Evolutionary conservation across 1,140 invertebrate species (phyloP).

Genomic region (Coboldia fuscipes): DNA sequence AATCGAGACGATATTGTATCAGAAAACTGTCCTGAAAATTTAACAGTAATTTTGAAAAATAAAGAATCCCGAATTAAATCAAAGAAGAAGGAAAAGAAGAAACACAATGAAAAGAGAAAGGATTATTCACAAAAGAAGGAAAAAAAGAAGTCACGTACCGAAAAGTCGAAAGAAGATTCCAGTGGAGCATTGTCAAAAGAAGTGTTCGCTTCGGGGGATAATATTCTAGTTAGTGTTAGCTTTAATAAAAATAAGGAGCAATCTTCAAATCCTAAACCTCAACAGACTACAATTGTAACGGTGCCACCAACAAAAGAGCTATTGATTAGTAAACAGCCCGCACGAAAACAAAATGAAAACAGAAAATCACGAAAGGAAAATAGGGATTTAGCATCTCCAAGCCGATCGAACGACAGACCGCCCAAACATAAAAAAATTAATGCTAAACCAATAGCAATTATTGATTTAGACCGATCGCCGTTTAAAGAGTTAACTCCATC

Average conservation of each 20-base stretch:
- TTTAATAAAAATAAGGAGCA: slow-evolving; percentile 46
- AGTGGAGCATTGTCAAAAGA: slow-evolving; percentile 50
- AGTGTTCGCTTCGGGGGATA: slow-evolving; percentile 77
- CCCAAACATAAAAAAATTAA: slow-evolving; percentile 22
- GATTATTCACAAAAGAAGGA: slow-evolving; percentile 23
- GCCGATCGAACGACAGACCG: slow-evolving; percentile 7
- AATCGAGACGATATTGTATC: slow-evolving; percentile 10
- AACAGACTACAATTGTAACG: slow-evolving; percentile 11
- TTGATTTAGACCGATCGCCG: slow-evolving; percentile 65
- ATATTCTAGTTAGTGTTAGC: slow-evolving; percentile 77
- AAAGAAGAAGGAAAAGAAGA: slow-evolving; percentile 27
- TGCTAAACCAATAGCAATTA: slow-evolving; percentile 54
- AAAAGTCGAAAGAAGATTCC: slow-evolving; percentile 27
- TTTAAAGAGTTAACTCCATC: slow-evolving; percentile 58
- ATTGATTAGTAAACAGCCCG: slow-evolving; percentile 16
- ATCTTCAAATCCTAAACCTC: slow-evolving; percentile 8
- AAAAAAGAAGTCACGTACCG: slow-evolving; percentile 22
- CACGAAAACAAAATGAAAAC: slow-evolving; percentile 11
- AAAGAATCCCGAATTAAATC: slow-evolving; percentile 32
- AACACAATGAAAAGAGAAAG: slow-evolving; percentile 21
- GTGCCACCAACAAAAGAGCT: slow-evolving; percentile 14
- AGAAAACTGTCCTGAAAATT: slow-evolving; percentile 13
- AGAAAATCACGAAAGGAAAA: slow-evolving; percentile 6
- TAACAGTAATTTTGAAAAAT: slow-evolving; percentile 29
- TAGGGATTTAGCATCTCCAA: slow-evolving; percentile 7